Percentiles rank a stretch among this genome's conserved stretches.
Evolutionary conservation across 1,140 invertebrate species (phyloP).

Genomic region (Diuraphis noxia): DNA sequence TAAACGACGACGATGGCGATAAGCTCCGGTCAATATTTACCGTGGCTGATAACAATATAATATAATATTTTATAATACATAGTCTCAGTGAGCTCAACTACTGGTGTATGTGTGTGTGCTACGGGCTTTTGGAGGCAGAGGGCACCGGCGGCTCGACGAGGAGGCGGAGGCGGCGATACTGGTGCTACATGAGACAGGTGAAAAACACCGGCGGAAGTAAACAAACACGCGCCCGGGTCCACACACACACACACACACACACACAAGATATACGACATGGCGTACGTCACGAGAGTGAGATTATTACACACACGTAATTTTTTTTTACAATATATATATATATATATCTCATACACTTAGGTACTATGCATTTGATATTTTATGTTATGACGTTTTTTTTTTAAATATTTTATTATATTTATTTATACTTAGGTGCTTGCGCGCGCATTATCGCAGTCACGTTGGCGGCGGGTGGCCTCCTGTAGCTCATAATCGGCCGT

Average conservation of each 20-base stretch:
- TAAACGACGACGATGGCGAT: neutral
- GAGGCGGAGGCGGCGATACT: neutral
- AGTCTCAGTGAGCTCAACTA: too few relatives aligned
- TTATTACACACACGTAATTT: neutral
- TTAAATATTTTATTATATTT: conserved; percentile 26
- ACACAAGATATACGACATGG: neutral
- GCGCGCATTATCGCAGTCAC: conserved; percentile 36
- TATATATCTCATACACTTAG: neutral
- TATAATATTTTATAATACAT: too few relatives aligned
- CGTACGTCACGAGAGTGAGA: neutral
- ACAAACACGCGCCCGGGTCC: conserved; percentile 17
- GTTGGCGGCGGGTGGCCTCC: conserved; percentile 12
- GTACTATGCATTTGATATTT: neutral
- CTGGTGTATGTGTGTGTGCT: neutral
- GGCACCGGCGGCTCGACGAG: too few relatives aligned
- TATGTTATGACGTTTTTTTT: neutral
- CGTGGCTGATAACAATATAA: neutral
- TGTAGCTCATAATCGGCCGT: conserved; percentile 17
- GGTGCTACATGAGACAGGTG: neutral
- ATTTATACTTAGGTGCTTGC: neutral
- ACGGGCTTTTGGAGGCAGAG: too few relatives aligned
- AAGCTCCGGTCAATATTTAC: conserved; percentile 45
- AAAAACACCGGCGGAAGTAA: conserved; percentile 46
- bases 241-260: neutral
- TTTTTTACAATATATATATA: conserved; percentile 4